These are phyloP conservation scores for Bufotes viridis DNA, from an alignment of 2,797 vertebrate genomes.

Conservation along the genomic window DNA sequence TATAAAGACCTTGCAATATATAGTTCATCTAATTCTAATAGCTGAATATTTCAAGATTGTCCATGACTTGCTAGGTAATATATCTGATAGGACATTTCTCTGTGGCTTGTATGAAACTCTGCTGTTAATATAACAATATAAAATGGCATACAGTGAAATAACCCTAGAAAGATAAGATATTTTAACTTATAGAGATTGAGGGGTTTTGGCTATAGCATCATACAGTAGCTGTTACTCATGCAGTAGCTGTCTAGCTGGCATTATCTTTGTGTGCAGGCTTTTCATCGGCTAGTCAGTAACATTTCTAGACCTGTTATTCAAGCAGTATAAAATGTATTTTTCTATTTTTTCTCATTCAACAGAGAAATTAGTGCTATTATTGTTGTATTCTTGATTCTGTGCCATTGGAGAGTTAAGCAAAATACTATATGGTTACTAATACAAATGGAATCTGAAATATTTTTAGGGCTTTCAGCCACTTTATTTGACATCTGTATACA, in stretches of 20 bases:
- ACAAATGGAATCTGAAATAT: neutral
- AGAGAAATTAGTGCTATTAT: constrained; percentile 8
- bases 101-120: neutral
- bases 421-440: neutral
- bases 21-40: neutral
- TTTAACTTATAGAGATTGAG: neutral
- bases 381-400: neutral
- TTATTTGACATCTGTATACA: neutral
- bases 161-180: neutral
- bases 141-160: neutral
- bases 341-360: neutral
- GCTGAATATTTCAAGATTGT: neutral
- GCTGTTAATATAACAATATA: neutral
- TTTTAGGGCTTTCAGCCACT: neutral
- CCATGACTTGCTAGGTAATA: neutral
- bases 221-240: neutral
- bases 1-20: neutral
- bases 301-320: neutral
- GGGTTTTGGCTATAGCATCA: neutral
- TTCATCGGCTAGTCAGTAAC: neutral
- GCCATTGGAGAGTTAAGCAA: neutral
- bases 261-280: neutral
- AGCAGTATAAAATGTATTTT: constrained; percentile 1
- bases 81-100: neutral
- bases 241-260: neutral